Conservation (phyloP, 2,113 vertebrate species). For the Himantopus leucocephalus region DNA sequence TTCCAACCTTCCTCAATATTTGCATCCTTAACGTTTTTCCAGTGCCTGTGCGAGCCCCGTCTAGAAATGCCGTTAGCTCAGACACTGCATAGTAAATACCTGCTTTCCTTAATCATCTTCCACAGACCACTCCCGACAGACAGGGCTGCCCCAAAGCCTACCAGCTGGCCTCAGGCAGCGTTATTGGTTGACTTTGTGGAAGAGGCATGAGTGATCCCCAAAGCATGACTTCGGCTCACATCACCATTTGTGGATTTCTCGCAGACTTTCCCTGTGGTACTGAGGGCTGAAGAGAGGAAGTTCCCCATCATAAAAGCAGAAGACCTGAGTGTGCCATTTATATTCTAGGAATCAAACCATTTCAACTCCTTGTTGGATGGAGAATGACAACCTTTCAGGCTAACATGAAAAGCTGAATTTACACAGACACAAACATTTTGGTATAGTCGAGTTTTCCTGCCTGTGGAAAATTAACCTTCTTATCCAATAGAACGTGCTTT, state of each 20-base stretch:
- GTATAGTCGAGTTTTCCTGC: background rate
- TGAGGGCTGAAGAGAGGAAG: background rate
- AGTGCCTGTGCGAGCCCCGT: background rate
- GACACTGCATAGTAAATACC: background rate
- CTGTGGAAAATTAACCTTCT: conserved; percentile 22
- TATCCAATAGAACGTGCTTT: background rate
- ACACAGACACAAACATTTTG: background rate
- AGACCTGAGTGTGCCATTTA: background rate
- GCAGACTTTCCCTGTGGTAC: background rate
- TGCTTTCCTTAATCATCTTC: background rate
- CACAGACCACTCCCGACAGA: background rate
- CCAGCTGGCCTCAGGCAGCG: conserved; percentile 1
- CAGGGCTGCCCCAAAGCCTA: background rate
- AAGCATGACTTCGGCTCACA: background rate
- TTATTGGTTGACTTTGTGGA: background rate
- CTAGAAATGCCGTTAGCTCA: background rate
- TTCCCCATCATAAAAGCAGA: background rate
- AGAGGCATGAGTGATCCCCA: background rate
- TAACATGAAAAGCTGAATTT: background rate
- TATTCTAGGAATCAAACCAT: background rate
- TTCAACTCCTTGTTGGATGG: background rate
- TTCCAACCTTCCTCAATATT: background rate
- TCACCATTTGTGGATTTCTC: conserved; percentile 4
- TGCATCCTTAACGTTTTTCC: background rate
- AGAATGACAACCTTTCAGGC: background rate